Base-by-base conservation (phyloP, 2,888 invertebrate genomes). In the Patella ulyssiponensis region DNA sequence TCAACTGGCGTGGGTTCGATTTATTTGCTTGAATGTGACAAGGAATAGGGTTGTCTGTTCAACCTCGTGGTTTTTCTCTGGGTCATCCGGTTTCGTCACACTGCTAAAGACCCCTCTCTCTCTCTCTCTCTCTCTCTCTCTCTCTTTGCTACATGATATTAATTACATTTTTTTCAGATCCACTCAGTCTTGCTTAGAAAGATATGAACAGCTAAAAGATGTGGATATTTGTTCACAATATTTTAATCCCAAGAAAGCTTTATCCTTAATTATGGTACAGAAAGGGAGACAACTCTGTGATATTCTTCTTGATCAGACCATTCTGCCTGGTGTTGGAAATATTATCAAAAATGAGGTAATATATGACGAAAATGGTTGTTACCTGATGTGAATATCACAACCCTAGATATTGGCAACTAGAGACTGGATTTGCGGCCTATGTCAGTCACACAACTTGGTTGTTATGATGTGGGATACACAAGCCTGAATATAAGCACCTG, bases 341-440 rank as follows among this genome's bases (percentile, higher is more conserved):
- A 90, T 90, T 58, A 90, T 90, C 58, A 90, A 90, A 75, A 90
- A 90, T 84, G 90, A 90, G 86, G 88, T 86, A 76, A 56, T 20
- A 23, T 44, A 20, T 51, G 52, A 70, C n/a, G 2, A n/a, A 52
- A 53, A 2, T 44, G 12, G 9, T 20, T 17, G 23, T 69, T 56
- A 1, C 4, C 7, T n/a, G 5, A 71, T 23, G 7, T 71, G n/a
- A 64, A 12, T 11, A 64, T 9, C 44, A 7, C 44, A 44, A 9
- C 0, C 44, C 44, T 44, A 9, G 44, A 44, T 9, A 44, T 9
- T 44, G 7, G 44, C 44, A 44, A 44, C 44, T 44, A 9, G 44
- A 44, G 44, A 44, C 44, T 9, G 1, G 44, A 44, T 44, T 44
- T 44, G 44, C 44, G 0, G 9, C 44, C 3, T 9, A 44, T 44